phyloP scores from a whole-genome alignment of 2,888 invertebrate genomes.

The Bugulina stolonifera region DNA sequence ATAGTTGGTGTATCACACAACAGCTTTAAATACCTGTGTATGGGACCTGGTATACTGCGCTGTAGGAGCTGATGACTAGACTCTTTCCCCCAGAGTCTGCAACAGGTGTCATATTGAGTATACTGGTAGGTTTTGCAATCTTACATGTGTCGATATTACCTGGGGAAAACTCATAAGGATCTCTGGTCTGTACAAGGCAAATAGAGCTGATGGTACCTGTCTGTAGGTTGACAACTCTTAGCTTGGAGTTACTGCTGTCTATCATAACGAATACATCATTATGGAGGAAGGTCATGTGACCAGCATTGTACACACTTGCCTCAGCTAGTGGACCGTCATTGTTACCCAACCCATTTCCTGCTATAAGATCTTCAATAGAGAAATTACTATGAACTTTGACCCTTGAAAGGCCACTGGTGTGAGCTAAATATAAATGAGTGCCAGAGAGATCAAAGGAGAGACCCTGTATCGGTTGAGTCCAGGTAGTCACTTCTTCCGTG shows the following conservation, averaged over 20 bases:
- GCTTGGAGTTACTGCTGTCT: not conserved
- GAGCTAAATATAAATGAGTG: not conserved
- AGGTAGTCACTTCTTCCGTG: not conserved
- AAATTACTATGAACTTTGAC: not conserved
- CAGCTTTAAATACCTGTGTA: not conserved
- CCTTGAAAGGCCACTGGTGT: not conserved
- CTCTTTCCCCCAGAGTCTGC: not conserved
- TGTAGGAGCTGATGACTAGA: not conserved
- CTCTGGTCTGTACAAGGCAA: not conserved
- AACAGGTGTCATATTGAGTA: not conserved
- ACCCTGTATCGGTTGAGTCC: not conserved
- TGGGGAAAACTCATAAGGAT: not conserved
- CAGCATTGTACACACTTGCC: not conserved
- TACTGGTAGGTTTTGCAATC: not conserved
- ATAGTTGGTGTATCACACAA: too few relatives aligned
- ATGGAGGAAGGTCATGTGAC: not conserved
- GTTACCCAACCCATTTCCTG: not conserved
- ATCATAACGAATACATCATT: not conserved
- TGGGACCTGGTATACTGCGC: not conserved
- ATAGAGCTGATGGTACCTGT: not conserved
- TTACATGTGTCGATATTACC: not conserved
- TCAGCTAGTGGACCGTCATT: not conserved
- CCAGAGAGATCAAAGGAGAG: not conserved
- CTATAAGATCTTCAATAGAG: not conserved
- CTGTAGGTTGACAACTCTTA: not conserved